phyloP scores from a whole-genome alignment of 2,113 vertebrate species.

The Nanorana parkeri region DNA sequence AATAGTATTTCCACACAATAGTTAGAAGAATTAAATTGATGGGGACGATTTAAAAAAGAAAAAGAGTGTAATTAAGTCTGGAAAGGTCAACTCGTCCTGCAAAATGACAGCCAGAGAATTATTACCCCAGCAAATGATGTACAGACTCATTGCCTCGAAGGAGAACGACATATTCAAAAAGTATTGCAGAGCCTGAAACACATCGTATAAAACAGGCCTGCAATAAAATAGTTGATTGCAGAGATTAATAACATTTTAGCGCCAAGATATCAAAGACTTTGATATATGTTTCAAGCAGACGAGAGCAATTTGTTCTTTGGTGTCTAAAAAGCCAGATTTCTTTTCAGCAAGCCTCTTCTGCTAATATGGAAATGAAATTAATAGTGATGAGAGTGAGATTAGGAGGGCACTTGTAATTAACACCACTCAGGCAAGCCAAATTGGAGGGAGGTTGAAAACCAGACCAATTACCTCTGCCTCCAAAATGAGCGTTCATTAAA shows the following conservation, averaged over 20 bases:
- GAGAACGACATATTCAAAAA: slow-evolving; percentile 49
- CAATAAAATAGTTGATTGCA: slow-evolving; percentile 31
- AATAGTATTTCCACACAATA: slow-evolving; percentile 67
- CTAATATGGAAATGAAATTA: slow-evolving; percentile 41
- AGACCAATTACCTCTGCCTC: slow-evolving; percentile 32
- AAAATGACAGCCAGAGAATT: slow-evolving; percentile 68
- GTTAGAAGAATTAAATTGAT: slow-evolving; percentile 68
- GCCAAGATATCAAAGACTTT: slow-evolving; percentile 17
- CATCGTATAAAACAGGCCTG: slow-evolving; percentile 6
- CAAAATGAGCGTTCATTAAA: slow-evolving; percentile 28
- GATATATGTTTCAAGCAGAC: slow-evolving; percentile 18
- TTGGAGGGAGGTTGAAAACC: slow-evolving; percentile 40
- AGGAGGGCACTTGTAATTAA: slow-evolving; percentile 42
- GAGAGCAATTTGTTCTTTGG: slow-evolving; percentile 22
- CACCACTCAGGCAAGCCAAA: slow-evolving; percentile 58
- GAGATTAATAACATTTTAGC: slow-evolving; percentile 35
- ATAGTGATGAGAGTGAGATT: slow-evolving; percentile 37
- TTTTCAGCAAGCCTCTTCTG: neutral
- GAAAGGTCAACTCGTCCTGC: slow-evolving; percentile 69
- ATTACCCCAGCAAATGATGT: slow-evolving; percentile 69
- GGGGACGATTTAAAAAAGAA: slow-evolving; percentile 70
- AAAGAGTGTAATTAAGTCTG: slow-evolving; percentile 74
- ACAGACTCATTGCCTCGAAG: slow-evolving; percentile 62
- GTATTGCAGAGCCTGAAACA: slow-evolving; percentile 13
- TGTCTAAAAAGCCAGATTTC: slow-evolving; percentile 29